These are phyloP conservation scores for Nycticryphes semicollaris DNA, from an alignment of 2,113 vertebrate species.

Conservation along the genomic window DNA sequence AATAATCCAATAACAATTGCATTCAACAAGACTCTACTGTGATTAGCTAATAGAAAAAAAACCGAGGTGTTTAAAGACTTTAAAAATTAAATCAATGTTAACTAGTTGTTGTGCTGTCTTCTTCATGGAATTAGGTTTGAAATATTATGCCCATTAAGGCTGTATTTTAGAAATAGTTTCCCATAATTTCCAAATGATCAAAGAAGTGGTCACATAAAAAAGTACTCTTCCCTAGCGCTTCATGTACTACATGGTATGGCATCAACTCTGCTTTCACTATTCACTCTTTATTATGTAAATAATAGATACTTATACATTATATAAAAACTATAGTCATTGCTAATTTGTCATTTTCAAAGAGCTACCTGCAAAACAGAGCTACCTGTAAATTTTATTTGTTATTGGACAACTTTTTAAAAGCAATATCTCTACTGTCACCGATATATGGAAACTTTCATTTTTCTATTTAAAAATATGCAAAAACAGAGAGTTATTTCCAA, in stretches of 20 bases:
- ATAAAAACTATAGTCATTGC: neutral
- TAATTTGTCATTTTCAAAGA: constrained; percentile 31
- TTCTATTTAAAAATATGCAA: neutral
- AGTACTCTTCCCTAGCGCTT: neutral
- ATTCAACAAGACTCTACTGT: neutral
- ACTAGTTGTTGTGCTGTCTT: neutral
- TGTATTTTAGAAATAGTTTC: constrained; percentile 5
- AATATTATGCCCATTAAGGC: neutral
- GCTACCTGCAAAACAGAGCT: constrained; percentile 1
- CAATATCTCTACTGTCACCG: neutral
- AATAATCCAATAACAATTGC: neutral
- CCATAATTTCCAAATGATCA: neutral
- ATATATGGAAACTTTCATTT: neutral
- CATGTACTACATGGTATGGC: neutral
- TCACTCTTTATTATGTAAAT: constrained; percentile 27
- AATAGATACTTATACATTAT: constrained; percentile 22
- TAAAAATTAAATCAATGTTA: neutral
- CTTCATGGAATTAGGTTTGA: neutral
- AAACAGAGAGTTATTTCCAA: neutral
- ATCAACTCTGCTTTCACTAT: constrained; percentile 9
- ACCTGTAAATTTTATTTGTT: neutral
- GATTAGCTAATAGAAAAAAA: neutral
- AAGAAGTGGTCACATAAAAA: neutral
- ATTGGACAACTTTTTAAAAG: neutral
- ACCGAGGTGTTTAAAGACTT: neutral